A percentile compares a stretch with the other conserved stretches of the same genome.
Evolutionary conservation across 2,113 vertebrate species (phyloP).

Genomic region (Apteryx owenii): DNA sequence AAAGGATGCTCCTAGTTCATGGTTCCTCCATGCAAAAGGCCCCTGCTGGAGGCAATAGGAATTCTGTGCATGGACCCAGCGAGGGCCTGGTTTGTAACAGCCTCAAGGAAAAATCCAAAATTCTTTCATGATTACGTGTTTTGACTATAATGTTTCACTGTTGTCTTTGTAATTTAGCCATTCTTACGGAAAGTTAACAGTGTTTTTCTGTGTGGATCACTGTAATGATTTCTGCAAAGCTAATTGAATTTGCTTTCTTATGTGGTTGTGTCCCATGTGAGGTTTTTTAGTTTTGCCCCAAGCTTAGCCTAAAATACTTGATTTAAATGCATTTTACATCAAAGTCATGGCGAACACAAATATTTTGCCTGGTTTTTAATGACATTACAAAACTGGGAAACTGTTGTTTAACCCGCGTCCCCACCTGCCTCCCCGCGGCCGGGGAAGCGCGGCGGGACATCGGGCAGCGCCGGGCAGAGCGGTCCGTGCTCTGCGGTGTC

Average conservation of each 20-base stretch:
- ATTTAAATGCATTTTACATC: slow-evolving; percentile 37
- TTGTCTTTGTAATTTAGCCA: slow-evolving; percentile 58
- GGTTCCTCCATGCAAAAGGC: neutral
- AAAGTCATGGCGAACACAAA: slow-evolving; percentile 4
- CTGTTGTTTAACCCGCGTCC: neutral
- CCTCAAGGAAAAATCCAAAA: slow-evolving; percentile 37
- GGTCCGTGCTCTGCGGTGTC: too few relatives aligned
- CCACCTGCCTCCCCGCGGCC: too few relatives aligned
- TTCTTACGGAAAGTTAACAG: slow-evolving; percentile 33
- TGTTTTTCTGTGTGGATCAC: neutral
- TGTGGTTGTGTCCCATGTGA: slow-evolving; percentile 11
- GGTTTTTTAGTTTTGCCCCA: slow-evolving; percentile 36
- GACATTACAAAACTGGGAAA: neutral
- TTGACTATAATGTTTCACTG: slow-evolving; percentile 48
- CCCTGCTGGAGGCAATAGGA: slow-evolving; percentile 8
- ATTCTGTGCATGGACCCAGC: neutral
- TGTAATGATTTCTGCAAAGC: slow-evolving; percentile 42
- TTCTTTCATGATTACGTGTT: slow-evolving; percentile 38
- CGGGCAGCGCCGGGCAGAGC: too few relatives aligned
- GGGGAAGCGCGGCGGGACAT: too few relatives aligned
- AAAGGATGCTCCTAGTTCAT: neutral
- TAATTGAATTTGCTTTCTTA: slow-evolving; percentile 29
- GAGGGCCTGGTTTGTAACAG: neutral
- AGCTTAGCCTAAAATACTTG: neutral
- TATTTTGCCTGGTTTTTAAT: slow-evolving; percentile 28